These are phyloP conservation scores for Bombus confusus DNA, from an alignment of 1,140 invertebrate species.

Conservation along the genomic window DNA sequence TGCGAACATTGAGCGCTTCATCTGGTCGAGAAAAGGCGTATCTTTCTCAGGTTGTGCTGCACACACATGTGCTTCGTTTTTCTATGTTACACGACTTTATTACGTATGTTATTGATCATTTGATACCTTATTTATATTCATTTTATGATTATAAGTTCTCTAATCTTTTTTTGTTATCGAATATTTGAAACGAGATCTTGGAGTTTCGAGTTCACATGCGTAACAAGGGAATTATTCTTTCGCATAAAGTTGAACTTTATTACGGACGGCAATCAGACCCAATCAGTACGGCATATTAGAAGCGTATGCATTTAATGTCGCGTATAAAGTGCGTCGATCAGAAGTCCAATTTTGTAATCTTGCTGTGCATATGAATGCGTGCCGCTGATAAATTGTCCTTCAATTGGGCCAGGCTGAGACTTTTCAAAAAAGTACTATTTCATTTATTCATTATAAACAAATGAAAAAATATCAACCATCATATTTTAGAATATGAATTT, in stretches of 20 bases:
- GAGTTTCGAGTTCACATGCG: not conserved
- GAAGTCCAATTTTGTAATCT: constrained; percentile 54
- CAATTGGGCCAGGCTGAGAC: constrained; percentile 23
- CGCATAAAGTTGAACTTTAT: constrained; percentile 38
- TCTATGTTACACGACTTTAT: not conserved
- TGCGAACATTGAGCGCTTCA: constrained; percentile 17
- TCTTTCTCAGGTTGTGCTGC: constrained; percentile 1
- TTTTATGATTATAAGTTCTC: not conserved
- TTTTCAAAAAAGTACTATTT: constrained; percentile 27
- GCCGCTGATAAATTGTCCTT: constrained; percentile 37
- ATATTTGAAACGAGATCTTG: not conserved
- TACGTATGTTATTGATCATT: constrained; percentile 2
- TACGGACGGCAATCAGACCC: constrained; percentile 41
- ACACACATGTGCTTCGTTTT: constrained; percentile 10
- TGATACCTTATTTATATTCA: not conserved
- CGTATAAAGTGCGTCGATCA: constrained; percentile 41
- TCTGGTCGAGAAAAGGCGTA: not conserved
- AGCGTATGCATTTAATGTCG: constrained; percentile 45
- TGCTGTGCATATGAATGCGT: constrained; percentile 44
- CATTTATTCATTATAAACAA: not conserved
- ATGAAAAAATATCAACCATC: not conserved
- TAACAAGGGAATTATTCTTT: constrained; percentile 42
- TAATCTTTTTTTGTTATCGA: not conserved
- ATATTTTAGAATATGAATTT: not conserved
- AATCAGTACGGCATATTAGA: constrained; percentile 46